A percentile compares a stretch with the other conserved stretches of the same genome.
These are phyloP conservation scores for Alcedo quadribrachys DNA, from an alignment of 2,797 vertebrate genomes.

Conservation along the genomic window DNA sequence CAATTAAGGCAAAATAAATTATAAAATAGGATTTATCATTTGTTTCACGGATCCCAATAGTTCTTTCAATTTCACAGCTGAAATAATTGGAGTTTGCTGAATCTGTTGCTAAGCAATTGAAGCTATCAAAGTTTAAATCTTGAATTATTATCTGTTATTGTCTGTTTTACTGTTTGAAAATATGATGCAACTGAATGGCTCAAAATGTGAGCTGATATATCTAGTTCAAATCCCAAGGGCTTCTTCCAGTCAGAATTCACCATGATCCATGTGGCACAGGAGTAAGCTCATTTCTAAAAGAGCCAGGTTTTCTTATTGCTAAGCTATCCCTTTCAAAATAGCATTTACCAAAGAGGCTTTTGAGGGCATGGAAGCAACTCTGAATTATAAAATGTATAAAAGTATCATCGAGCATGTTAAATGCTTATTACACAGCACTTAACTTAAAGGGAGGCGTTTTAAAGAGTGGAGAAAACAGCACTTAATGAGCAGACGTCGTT, in stretches of 20 bases:
- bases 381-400: neutral
- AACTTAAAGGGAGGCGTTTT: neutral
- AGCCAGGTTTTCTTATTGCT: neutral
- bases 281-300: neutral
- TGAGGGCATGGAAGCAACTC: neutral
- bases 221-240: neutral
- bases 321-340: neutral
- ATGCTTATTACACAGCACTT: neutral
- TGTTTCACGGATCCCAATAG: neutral
- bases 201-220: neutral
- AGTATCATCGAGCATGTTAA: neutral
- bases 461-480: neutral
- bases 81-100: slow-evolving; percentile 4
- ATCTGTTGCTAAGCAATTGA: slow-evolving; percentile 63
- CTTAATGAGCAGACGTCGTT: neutral
- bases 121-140: slow-evolving; percentile 29
- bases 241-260: neutral
- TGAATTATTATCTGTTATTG: slow-evolving; percentile 30
- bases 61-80: neutral
- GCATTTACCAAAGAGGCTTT: neutral
- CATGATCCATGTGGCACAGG: neutral
- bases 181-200: neutral
- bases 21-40: neutral
- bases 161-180: slow-evolving; percentile 40
- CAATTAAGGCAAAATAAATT: neutral